phyloP scores from a whole-genome alignment of 1,140 invertebrate species.

The Neelides sp. region DNA sequence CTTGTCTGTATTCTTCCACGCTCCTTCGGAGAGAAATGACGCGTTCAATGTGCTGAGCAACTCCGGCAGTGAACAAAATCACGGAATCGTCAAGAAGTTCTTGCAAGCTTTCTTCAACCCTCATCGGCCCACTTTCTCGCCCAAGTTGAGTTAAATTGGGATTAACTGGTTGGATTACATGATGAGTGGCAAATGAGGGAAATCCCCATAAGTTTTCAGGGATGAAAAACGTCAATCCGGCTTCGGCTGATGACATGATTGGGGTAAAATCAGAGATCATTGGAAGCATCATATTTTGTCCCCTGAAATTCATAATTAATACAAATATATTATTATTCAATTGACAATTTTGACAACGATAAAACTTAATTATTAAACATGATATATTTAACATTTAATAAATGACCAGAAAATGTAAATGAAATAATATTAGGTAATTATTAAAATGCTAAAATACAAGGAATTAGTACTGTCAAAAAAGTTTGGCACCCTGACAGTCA shows the following conservation, averaged over 20 bases:
- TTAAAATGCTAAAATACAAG: no score
- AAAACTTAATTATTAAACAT: no score
- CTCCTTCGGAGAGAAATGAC: slow-evolving; percentile 39
- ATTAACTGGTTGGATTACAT: slow-evolving; percentile 10
- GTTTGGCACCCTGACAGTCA: no score
- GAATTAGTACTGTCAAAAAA: no score
- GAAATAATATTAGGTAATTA: no score
- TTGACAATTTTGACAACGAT: no score
- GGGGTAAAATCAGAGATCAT: slow-evolving; percentile 21
- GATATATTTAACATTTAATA: no score
- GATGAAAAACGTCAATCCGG: background rate
- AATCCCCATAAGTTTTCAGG: background rate
- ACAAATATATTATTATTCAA: no score
- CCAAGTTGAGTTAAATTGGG: slow-evolving; percentile 17
- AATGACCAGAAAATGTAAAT: no score
- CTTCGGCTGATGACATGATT: slow-evolving; percentile 7
- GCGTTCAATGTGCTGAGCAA: slow-evolving; percentile 51
- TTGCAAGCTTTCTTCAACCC: slow-evolving; percentile 31
- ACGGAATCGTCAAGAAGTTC: slow-evolving; percentile 55
- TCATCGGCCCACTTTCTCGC: slow-evolving; percentile 21
- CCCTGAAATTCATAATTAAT: slow-evolving; percentile 14
- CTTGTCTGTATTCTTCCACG: slow-evolving; percentile 45
- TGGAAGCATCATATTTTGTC: slow-evolving; percentile 25
- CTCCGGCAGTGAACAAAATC: slow-evolving; percentile 52
- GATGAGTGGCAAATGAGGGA: background rate